phyloP scores from a whole-genome alignment of 2,888 invertebrate species.

The Scaptomyza cyrtandrae region DNA sequence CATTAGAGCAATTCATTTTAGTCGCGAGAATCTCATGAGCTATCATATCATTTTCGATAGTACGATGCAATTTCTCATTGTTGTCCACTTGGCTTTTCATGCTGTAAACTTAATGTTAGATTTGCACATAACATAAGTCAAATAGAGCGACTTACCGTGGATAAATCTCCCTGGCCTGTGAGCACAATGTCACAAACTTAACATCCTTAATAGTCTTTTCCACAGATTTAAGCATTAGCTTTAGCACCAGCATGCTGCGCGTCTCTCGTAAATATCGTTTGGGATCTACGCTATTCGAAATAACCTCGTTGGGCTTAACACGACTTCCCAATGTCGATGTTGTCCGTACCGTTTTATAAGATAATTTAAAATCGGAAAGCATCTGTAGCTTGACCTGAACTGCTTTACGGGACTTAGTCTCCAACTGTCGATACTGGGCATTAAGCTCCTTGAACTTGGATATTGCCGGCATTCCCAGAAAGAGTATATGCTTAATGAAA shows the following conservation, averaged over 20 bases:
- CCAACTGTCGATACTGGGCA: constrained; percentile 75
- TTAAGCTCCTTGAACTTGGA: constrained; percentile 74
- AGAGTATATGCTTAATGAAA: constrained; percentile 82
- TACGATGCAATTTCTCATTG: constrained; percentile 78
- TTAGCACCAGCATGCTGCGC: constrained; percentile 81
- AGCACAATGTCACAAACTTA: constrained; percentile 82
- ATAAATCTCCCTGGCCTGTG: constrained; percentile 81
- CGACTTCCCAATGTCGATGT: background rate
- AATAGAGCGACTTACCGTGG: constrained; percentile 72
- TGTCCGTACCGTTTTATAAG: constrained; percentile 18
- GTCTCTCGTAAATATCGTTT: constrained; percentile 83
- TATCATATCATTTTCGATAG: constrained; percentile 74
- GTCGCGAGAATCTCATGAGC: constrained; percentile 73
- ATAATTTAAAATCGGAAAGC: constrained; percentile 57
- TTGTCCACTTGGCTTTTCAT: constrained; percentile 81
- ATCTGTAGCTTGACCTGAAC: constrained; percentile 71
- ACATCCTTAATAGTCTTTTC: constrained; percentile 81
- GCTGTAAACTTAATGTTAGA: constrained; percentile 46
- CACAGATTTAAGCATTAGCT: constrained; percentile 76
- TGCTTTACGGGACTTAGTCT: constrained; percentile 76
- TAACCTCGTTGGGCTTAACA: constrained; percentile 30
- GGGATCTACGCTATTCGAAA: constrained; percentile 40
- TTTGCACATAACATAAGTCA: background rate
- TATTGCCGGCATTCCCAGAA: constrained; percentile 82
- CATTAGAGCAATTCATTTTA: constrained; percentile 74